A percentile compares a stretch with the other conserved stretches of the same genome.
phyloP scores from a whole-genome alignment of 1,140 invertebrate genomes.

The Notospermus geniculatus region DNA sequence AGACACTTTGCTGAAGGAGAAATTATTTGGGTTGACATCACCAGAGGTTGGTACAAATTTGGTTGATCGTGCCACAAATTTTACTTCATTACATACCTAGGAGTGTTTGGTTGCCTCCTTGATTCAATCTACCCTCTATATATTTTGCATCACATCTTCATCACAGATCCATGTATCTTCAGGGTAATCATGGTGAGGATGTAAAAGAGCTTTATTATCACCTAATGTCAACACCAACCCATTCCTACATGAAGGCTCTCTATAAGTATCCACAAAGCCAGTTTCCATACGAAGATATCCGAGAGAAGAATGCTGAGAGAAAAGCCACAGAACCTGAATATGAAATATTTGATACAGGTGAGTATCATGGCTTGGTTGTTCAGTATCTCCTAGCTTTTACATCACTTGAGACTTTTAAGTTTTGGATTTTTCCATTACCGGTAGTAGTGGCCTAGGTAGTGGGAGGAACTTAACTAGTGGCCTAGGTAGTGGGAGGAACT shows the following conservation, averaged over 20 bases:
- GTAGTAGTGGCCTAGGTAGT: too few relatives aligned
- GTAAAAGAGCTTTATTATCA: constrained; percentile 59
- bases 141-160: too few relatives aligned
- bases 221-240: constrained; percentile 52
- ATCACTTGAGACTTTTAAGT: too few relatives aligned
- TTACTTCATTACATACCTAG: too few relatives aligned
- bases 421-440: too few relatives aligned
- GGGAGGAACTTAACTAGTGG: too few relatives aligned
- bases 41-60: constrained; percentile 49
- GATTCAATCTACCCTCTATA: too few relatives aligned
- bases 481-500: too few relatives aligned
- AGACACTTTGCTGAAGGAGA: constrained; percentile 56
- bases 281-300: constrained; percentile 50
- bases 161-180: neutral
- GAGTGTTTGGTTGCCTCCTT: too few relatives aligned
- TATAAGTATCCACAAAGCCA: constrained; percentile 56
- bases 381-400: constrained; percentile 2
- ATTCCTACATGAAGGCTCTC: constrained; percentile 55
- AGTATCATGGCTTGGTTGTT: constrained; percentile 2
- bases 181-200: constrained; percentile 59
- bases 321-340: constrained; percentile 45
- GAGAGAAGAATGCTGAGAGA: constrained; percentile 40
- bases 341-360: constrained; percentile 54
- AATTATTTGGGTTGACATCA: constrained; percentile 56
- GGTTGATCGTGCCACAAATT: too few relatives aligned